These are phyloP conservation scores for Turdus rufiventris DNA, from an alignment of 2,113 vertebrate genomes.

Conservation along the genomic window DNA sequence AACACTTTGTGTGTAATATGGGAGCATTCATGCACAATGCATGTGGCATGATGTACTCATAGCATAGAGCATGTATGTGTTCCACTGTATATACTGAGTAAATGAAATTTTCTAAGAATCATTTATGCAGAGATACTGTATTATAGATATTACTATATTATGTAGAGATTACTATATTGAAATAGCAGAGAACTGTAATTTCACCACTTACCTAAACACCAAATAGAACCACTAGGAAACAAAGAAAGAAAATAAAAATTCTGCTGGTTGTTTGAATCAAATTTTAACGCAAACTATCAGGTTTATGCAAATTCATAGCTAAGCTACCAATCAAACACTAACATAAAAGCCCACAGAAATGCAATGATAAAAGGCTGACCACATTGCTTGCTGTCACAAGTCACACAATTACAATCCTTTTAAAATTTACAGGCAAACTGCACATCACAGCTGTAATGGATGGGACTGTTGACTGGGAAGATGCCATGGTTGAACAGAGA, in stretches of 20 bases:
- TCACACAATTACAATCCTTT: background rate
- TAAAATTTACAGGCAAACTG: background rate
- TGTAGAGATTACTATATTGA: background rate
- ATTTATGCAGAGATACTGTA: background rate
- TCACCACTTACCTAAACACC: background rate
- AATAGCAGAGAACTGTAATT: background rate
- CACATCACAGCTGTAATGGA: background rate
- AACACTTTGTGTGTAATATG: background rate
- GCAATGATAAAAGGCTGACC: background rate
- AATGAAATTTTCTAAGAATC: background rate
- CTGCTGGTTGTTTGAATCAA: background rate
- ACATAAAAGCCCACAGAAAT: background rate
- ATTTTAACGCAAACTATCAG: background rate
- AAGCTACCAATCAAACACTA: background rate
- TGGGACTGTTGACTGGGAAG: background rate
- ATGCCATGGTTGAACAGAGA: background rate
- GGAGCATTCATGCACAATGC: background rate
- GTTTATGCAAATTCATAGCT: background rate
- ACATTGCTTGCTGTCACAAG: background rate
- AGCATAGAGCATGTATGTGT: background rate
- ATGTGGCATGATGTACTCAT: background rate
- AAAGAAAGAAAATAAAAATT: background rate
- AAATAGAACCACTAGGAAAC: background rate
- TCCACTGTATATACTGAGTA: background rate
- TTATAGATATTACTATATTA: too few relatives aligned